phyloP scores from a whole-genome alignment of 2,113 vertebrate species.

The Stigmatopora argus region DNA sequence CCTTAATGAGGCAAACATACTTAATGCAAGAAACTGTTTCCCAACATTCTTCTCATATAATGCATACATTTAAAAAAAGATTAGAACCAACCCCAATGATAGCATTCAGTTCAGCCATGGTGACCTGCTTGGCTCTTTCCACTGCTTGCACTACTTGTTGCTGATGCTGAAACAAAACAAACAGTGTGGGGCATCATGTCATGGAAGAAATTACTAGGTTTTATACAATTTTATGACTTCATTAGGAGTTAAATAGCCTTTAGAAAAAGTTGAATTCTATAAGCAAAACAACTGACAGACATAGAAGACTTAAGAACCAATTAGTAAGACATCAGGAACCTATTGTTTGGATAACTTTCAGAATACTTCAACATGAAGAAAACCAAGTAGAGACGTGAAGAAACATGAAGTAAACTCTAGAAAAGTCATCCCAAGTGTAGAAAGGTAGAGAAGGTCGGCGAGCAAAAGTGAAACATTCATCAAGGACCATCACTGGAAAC shows the following conservation, averaged over 20 bases:
- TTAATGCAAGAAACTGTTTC: background rate
- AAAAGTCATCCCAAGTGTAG: conserved; percentile 54
- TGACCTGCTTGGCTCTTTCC: conserved; percentile 69
- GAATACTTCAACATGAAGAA: background rate
- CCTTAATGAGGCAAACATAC: no score
- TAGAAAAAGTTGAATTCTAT: background rate
- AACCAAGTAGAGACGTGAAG: conserved; percentile 18
- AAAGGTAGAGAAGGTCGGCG: conserved; percentile 32
- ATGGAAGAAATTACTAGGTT: background rate
- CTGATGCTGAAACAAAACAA: conserved; percentile 55
- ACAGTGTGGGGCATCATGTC: background rate
- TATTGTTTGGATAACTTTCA: background rate
- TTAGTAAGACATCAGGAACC: background rate
- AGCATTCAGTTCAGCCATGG: conserved; percentile 69
- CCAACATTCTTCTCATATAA: background rate
- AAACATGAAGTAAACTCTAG: conserved; percentile 30
- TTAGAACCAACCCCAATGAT: conserved; percentile 63
- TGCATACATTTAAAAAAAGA: conserved; percentile 11
- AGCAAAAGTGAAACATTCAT: conserved; percentile 41
- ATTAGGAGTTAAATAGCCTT: background rate
- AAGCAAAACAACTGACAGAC: conserved; percentile 1
- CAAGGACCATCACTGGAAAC: conserved; percentile 59
- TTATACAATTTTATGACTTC: no score
- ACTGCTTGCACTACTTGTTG: conserved; percentile 71
- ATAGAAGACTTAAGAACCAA: background rate